These are phyloP conservation scores for Verasper variegatus DNA, from an alignment of 2,113 vertebrate genomes.

Conservation along the genomic window DNA sequence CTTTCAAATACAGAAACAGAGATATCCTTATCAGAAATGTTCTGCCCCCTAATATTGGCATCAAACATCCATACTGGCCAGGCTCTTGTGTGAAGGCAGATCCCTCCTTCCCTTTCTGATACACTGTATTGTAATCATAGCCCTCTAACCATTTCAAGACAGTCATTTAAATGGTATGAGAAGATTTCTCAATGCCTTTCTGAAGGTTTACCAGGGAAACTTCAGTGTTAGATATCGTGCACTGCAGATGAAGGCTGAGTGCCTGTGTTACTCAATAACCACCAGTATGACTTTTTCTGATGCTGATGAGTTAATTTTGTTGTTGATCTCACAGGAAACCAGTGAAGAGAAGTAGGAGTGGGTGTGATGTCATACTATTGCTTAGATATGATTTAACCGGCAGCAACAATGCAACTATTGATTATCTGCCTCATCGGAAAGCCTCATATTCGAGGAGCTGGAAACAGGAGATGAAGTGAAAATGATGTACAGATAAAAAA, in stretches of 20 bases:
- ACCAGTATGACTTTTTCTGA: neutral
- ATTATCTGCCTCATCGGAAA: neutral
- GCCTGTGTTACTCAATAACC: neutral
- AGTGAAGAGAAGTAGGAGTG: neutral
- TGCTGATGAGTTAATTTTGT: no score
- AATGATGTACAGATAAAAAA: neutral
- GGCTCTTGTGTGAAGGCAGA: no score
- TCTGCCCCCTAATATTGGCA: no score
- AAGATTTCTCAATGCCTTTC: neutral
- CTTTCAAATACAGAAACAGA: no score
- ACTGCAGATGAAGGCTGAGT: neutral
- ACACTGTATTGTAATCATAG: neutral
- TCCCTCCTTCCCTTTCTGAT: neutral
- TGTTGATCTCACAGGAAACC: no score
- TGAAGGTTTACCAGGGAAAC: conserved; percentile 12
- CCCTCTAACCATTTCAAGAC: neutral
- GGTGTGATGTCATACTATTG: neutral
- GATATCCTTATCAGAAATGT: no score
- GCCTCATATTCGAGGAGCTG: neutral
- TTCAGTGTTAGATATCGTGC: neutral
- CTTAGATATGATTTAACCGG: neutral
- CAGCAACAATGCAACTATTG: neutral
- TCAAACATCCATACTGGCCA: no score
- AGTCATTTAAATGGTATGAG: conserved; percentile 24
- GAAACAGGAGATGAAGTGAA: neutral